Evolutionary conservation across 2,113 vertebrate species (phyloP), one percentile per base, ranked within the genome.

Genomic region (Eonycteris spelaea): DNA sequence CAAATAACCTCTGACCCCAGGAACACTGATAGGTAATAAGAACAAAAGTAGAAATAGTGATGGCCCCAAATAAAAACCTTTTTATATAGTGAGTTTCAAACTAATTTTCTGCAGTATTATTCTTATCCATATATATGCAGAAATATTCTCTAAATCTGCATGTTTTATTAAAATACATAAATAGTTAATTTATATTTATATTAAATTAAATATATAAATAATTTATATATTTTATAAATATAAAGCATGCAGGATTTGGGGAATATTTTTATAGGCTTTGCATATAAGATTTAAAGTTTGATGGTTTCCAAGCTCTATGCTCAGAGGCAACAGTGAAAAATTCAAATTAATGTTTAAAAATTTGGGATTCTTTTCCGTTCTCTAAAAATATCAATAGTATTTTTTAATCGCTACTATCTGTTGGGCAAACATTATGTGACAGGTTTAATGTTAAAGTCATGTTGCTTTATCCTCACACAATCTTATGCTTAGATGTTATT

Each of bases 381-480:
- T 65, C 80, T 86, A 73, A 78, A 55, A 92, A 48, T 57, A 67
- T 67, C 40, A 83, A 35, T 38, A 59, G 33, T 53, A 45, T 48
- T 92, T 97, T 83, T 92, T 74, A 94, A 92, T 74, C 79, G 53
- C 35, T 94, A 78, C 63, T 22, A 79, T 90, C 90, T 90, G 18
- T 90, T 84, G 51, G 35, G 80, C 61, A 84, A 92, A 96, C 43
- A 83, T 67, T 92, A 90, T 19, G 21, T 95, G 74, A 95, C 55
- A 93, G 51, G 53, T 79, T 55, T 57, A 96, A 94, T 63, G n/a
- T 51, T 65, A 73, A 82, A 96, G 35, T 79, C 48, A 45, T 79
- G 8, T 35, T 68, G 74, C 24, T 33, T 87, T 51, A 67, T 86
- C 53, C 33, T 92, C 77, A 91, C 40, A 43, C 16, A 73, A 77